Percentiles rank a stretch among this genome's conserved stretches.
Conservation (phyloP, 2,888 invertebrate species). For the Pseudoips prasinana region DNA sequence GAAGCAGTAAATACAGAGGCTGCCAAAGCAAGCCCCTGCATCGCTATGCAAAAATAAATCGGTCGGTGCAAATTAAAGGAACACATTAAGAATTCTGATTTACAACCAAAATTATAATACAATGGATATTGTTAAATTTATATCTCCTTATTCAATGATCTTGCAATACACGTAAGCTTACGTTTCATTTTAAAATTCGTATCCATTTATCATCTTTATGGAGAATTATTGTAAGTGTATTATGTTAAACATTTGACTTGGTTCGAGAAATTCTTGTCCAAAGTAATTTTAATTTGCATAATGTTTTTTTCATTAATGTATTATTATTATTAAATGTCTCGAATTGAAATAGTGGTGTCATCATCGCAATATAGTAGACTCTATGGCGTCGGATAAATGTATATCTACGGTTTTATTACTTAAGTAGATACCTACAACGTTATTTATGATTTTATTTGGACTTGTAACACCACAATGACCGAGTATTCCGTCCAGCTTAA, state of each 20-base stretch:
- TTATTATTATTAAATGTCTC: conserved; percentile 42
- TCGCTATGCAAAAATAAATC: conserved; percentile 51
- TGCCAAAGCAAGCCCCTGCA: conserved; percentile 41
- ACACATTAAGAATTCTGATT: conserved; percentile 62
- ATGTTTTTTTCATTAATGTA: conserved; percentile 43
- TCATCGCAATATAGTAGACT: conserved; percentile 51
- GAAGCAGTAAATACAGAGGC: conserved; percentile 44
- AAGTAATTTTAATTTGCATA: conserved; percentile 45
- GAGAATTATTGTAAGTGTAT: conserved; percentile 27
- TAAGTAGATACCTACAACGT: conserved; percentile 16
- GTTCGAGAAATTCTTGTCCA: conserved; percentile 22
- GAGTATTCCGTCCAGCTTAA: conserved; percentile 35
- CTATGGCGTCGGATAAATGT: conserved; percentile 46
- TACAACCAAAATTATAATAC: conserved; percentile 65
- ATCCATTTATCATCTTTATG: conserved; percentile 37
- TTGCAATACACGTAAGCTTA: conserved; percentile 43
- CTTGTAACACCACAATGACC: conserved; percentile 29
- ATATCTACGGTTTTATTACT: conserved; percentile 31
- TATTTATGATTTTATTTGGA: conserved; percentile 48
- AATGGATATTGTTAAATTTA: conserved; percentile 60
- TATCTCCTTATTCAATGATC: conserved; percentile 55
- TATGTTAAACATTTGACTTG: conserved; percentile 33
- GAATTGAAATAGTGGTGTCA: conserved; percentile 49
- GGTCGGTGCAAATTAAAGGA: conserved; percentile 60
- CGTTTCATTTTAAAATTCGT: conserved; percentile 38